A percentile compares a stretch with the other conserved stretches of the same genome.
Conservation (phyloP, 2,113 vertebrate genomes). For the Anguilla rostrata region DNA sequence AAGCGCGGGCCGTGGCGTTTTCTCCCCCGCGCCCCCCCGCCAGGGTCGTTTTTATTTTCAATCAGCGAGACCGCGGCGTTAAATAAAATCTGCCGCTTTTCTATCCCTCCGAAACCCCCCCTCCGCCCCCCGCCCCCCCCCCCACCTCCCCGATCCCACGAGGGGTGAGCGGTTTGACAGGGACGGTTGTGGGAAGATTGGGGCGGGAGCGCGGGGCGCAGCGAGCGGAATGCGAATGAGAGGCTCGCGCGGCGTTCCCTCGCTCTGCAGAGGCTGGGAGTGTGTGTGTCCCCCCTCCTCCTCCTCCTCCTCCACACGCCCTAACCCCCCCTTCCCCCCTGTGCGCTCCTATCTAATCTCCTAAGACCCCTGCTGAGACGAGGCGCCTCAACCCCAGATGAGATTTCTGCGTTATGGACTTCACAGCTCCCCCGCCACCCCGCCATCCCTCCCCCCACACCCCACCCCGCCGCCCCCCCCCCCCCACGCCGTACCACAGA, state of each 20-base stretch:
- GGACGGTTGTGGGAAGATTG: slow-evolving; percentile 5
- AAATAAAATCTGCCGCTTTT: neutral
- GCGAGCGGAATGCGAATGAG: neutral
- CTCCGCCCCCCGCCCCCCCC: too few species aligned
- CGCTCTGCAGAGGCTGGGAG: neutral
- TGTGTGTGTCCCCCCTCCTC: too few species aligned
- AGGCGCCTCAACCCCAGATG: too few species aligned
- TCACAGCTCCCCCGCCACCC: too few species aligned
- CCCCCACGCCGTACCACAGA: too few species aligned
- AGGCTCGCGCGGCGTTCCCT: neutral
- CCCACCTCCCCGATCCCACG: neutral
- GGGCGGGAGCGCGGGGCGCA: neutral
- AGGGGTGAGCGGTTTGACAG: slow-evolving; percentile 18
- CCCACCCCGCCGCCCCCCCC: too few species aligned
- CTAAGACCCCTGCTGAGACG: too few species aligned
- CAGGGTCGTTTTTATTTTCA: neutral
- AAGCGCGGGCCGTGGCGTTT: neutral
- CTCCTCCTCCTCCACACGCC: too few species aligned
- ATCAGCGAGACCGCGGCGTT: neutral
- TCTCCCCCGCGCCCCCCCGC: neutral
- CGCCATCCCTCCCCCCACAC: too few species aligned
- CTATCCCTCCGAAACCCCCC: too few species aligned
- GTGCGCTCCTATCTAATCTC: neutral
- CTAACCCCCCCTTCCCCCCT: neutral
- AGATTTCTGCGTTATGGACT: too few species aligned